Evolutionary conservation across 2,797 vertebrate species (phyloP), one percentile per base, ranked within the genome.

Genomic region (Cygnus olor): DNA sequence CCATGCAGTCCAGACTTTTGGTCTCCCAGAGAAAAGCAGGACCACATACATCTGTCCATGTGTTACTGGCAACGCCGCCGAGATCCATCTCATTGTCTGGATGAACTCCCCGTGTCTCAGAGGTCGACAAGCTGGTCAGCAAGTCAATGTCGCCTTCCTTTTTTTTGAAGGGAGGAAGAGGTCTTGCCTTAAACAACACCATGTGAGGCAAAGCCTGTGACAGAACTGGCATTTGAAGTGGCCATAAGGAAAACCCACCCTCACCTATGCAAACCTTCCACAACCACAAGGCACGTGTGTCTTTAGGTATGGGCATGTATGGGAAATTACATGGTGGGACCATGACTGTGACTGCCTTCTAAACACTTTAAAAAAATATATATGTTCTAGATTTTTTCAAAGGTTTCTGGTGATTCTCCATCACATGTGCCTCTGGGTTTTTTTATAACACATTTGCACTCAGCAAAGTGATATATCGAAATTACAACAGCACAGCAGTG

Each of bases 201-300:
- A 0, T 36, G 11, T 34, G 22, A 38, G 58, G 4, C 74, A 84
- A 94, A 89, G 13, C 28, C 60, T 9, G 4, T 47, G 63, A 10
- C 21, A 83, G 49, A 84, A 14, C 20, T 84, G 61, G 32, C 20
- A 22, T 76, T 69, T 25, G 27, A 45, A 25, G 30, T 58, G 27
- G 6, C 45, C 66, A 1, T 69, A 69, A 81, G 28, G 69, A 91
- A 84, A 81, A 42, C 3, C 10, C 40, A 47, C 15, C 78, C 44
- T 78, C n/a, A 44, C 28, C 40, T 78, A 49, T 74, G 73, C 51
- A 16, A 68, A 16, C 5, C 20, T 25, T 64, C 87, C 47, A 56
- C 24, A 80, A 7, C 24, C 16, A 36, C 0, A 0, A 83, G 21
- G 19, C 0, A 1, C 10, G 2, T 27, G 34, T 65, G 61, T 4